Percentiles rank a stretch among this genome's conserved stretches.
phyloP scores from a whole-genome alignment of 2,113 vertebrate species.

The Paedocypris sp. region DNA sequence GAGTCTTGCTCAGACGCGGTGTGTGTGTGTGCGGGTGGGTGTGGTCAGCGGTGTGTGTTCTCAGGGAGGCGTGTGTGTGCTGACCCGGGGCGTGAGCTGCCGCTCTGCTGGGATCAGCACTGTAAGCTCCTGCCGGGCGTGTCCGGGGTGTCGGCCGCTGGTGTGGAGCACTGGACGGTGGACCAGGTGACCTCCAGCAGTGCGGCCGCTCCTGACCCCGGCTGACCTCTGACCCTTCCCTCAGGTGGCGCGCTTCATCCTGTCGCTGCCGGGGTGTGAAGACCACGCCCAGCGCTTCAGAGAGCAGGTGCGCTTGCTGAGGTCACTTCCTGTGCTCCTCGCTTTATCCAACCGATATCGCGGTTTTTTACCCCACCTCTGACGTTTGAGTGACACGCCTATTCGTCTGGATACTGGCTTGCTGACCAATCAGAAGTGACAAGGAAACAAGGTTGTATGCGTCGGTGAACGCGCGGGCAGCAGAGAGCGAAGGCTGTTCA shows the following conservation, averaged over 20 bases:
- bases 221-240: neutral
- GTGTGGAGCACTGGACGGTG: constrained; percentile 54
- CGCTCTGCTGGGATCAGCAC: constrained; percentile 56
- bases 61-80: too few relatives aligned
- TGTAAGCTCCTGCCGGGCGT: constrained; percentile 57
- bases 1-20: constrained; percentile 5
- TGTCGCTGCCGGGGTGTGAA: constrained; percentile 67
- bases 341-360: too few relatives aligned
- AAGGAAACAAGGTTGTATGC: too few relatives aligned
- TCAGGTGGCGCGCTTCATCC: constrained; percentile 63
- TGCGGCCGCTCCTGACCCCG: neutral
- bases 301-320: constrained; percentile 63
- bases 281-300: constrained; percentile 66
- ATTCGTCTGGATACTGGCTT: too few relatives aligned
- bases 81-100: constrained; percentile 51
- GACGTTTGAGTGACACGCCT: too few relatives aligned
- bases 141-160: constrained; percentile 37
- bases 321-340: too few relatives aligned
- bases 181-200: constrained; percentile 61
- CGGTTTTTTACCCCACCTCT: too few relatives aligned
- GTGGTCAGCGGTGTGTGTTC: neutral
- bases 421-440: too few relatives aligned
- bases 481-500: too few relatives aligned
- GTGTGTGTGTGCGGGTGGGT: neutral
- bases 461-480: too few relatives aligned